These are phyloP conservation scores for Leptobrachium ailaonicum DNA, from an alignment of 2,113 vertebrate genomes.

Conservation along the genomic window DNA sequence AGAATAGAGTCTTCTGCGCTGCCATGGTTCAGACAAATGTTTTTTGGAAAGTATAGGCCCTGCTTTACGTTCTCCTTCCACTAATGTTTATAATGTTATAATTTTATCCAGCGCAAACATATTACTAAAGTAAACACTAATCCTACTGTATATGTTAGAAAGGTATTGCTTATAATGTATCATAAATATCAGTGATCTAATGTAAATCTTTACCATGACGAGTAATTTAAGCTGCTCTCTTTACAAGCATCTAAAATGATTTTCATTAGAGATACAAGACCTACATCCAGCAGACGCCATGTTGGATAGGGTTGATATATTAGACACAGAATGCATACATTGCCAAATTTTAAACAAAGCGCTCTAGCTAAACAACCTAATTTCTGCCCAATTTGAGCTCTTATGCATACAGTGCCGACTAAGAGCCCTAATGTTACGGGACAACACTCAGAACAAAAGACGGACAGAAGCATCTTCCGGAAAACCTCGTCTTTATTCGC, in stretches of 20 bases:
- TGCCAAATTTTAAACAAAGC: no score
- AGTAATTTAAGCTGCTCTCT: constrained; percentile 1
- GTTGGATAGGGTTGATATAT: neutral
- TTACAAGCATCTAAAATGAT: neutral
- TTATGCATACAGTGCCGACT: no score
- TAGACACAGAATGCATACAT: neutral
- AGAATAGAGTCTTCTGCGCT: neutral
- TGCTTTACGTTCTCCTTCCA: constrained; percentile 28
- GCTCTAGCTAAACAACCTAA: no score
- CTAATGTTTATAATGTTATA: constrained; percentile 39
- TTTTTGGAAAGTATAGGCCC: neutral
- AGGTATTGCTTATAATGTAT: constrained; percentile 19
- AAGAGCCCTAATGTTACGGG: no score
- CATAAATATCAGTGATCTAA: constrained; percentile 33
- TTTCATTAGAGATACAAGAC: constrained; percentile 17
- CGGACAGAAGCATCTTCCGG: no score
- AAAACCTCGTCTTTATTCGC: no score
- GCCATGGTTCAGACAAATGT: neutral
- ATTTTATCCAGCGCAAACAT: constrained; percentile 42
- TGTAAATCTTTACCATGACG: constrained; percentile 23
- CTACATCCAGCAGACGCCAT: neutral
- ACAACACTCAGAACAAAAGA: no score
- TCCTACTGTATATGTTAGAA: constrained; percentile 30
- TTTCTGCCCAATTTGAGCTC: no score
- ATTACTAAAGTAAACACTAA: constrained; percentile 40